A percentile compares a stretch with the other conserved stretches of the same genome.
Conservation (phyloP, 2,888 invertebrate species). For the Ephialtes manifestator region DNA sequence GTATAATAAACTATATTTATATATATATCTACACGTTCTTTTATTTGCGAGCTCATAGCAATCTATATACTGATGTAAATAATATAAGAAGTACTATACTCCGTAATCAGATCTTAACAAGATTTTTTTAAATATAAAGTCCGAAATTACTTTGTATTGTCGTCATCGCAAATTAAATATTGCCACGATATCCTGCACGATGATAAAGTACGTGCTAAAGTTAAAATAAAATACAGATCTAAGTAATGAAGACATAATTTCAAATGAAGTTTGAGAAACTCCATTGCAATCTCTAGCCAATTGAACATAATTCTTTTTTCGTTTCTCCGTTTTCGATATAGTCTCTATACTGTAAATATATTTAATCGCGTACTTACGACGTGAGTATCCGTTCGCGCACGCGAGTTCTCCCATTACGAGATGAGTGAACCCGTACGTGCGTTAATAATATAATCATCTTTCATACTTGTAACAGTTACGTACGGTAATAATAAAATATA, state of each 20-base stretch:
- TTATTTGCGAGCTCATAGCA: slow-evolving; percentile 50
- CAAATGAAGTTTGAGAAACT: slow-evolving; percentile 48
- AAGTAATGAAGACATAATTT: slow-evolving; percentile 43
- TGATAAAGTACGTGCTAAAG: slow-evolving; percentile 76
- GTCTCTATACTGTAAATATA: slow-evolving; percentile 29
- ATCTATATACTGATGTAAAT: slow-evolving; percentile 59
- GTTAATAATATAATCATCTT: slow-evolving; percentile 61
- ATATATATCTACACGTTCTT: slow-evolving; percentile 49
- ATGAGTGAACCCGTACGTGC: slow-evolving; percentile 71
- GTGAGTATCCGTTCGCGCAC: slow-evolving; percentile 55
- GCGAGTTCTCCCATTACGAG: slow-evolving; percentile 44
- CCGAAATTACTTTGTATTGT: slow-evolving; percentile 74
- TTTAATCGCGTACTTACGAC: slow-evolving; percentile 33
- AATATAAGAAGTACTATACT: slow-evolving; percentile 68
- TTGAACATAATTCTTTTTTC: slow-evolving; percentile 54
- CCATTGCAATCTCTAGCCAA: slow-evolving; percentile 65
- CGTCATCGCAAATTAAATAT: slow-evolving; percentile 77
- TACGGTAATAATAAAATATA: slow-evolving; percentile 72
- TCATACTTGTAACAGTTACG: slow-evolving; percentile 69
- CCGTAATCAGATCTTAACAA: slow-evolving; percentile 81
- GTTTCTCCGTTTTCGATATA: slow-evolving; percentile 19
- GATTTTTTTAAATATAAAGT: slow-evolving; percentile 61
- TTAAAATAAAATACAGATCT: slow-evolving; percentile 80
- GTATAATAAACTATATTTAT: slow-evolving; percentile 28
- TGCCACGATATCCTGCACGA: slow-evolving; percentile 82